A percentile compares a stretch with the other conserved stretches of the same genome.
Conservation (phyloP, 2,888 invertebrate species). For the Acanthoscelides obtectus region DNA sequence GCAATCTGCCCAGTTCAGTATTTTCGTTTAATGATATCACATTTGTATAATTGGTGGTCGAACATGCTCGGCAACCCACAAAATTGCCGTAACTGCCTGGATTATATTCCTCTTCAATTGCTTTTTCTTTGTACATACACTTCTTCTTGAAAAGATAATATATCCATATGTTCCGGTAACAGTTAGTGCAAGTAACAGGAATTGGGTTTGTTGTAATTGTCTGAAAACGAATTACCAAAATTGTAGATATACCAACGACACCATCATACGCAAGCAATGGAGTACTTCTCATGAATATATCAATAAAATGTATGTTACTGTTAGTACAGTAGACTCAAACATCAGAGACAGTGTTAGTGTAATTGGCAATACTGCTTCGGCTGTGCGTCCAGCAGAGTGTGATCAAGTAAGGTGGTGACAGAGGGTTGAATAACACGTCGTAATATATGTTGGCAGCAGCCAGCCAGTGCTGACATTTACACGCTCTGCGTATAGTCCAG, state of each 20-base stretch:
- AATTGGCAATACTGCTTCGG: too few species aligned
- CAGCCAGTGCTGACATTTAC: too few species aligned
- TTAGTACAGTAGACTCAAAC: too few species aligned
- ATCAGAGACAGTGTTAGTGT: too few species aligned
- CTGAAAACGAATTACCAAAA: neutral
- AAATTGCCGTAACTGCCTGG: neutral
- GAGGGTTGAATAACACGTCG: too few species aligned
- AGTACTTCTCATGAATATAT: too few species aligned
- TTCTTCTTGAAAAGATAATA: neutral
- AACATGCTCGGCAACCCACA: neutral
- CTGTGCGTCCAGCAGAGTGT: too few species aligned
- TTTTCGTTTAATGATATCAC: neutral
- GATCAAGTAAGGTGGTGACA: too few species aligned
- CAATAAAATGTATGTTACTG: too few species aligned
- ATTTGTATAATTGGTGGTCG: neutral
- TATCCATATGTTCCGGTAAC: neutral
- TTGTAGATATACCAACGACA: neutral
- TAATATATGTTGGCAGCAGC: too few species aligned
- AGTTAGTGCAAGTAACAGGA: neutral
- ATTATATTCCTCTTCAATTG: neutral
- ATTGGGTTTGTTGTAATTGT: neutral
- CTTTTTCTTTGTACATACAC: neutral
- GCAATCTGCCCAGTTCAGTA: neutral
- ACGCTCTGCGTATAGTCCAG: too few species aligned
- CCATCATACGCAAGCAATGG: too few species aligned